phyloP scores from a whole-genome alignment of 2,113 vertebrate genomes.

The Pygoscelis antarcticus region DNA sequence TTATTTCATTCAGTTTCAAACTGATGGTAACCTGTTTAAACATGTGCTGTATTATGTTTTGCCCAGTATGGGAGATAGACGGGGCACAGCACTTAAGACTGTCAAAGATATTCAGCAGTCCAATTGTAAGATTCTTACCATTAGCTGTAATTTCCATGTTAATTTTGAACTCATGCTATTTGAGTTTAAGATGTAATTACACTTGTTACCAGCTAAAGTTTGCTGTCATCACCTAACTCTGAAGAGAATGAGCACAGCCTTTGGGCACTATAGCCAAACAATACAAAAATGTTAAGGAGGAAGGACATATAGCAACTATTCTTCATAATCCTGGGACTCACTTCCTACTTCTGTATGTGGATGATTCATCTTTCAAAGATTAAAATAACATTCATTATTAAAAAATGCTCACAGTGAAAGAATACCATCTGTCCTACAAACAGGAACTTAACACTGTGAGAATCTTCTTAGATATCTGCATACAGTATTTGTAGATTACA shows the following conservation, averaged over 20 bases:
- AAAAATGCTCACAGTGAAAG: not conserved
- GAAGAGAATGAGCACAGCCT: not conserved
- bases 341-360: not conserved
- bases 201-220: not conserved
- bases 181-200: not conserved
- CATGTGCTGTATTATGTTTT: not conserved
- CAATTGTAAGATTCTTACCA: not conserved
- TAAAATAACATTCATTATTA: conserved; percentile 28
- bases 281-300: not conserved
- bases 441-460: not conserved
- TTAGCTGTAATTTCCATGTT: not conserved
- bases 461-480: not conserved
- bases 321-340: not conserved
- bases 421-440: not conserved
- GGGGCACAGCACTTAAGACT: not conserved
- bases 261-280: not conserved
- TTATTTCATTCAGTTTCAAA: not conserved
- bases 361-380: conserved; percentile 1
- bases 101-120: not conserved
- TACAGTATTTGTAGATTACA: not conserved
- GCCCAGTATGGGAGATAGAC: not conserved
- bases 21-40: not conserved
- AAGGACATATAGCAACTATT: not conserved
- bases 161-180: not conserved
- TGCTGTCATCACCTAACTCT: not conserved